A percentile compares a stretch with the other conserved stretches of the same genome.
Conservation (phyloP, 2,113 vertebrate species). For the Tichodroma muraria region DNA sequence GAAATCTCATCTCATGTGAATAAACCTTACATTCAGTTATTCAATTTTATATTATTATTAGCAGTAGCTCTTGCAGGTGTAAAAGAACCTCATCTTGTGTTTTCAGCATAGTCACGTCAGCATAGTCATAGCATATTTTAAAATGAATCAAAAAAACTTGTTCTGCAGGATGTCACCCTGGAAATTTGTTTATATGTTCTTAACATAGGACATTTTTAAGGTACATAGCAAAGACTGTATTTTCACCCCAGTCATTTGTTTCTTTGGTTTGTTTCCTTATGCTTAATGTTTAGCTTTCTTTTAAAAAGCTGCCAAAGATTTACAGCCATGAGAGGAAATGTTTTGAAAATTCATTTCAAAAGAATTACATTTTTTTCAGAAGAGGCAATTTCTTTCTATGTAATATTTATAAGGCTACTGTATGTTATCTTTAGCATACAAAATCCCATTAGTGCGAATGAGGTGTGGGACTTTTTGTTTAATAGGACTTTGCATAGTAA, state of each 20-base stretch:
- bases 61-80: not conserved
- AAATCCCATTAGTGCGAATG: constrained; percentile 37
- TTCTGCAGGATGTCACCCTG: not conserved
- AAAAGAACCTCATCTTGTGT: not conserved
- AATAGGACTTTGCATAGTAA: constrained; percentile 57
- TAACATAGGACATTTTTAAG: not conserved
- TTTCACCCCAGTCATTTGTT: not conserved
- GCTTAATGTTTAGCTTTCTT: not conserved
- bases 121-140: not conserved
- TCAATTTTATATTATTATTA: not conserved
- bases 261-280: not conserved
- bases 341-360: constrained; percentile 18
- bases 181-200: not conserved
- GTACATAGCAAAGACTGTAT: not conserved
- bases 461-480: constrained; percentile 57
- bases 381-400: not conserved
- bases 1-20: not conserved
- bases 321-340: not conserved
- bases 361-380: constrained; percentile 5
- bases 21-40: not conserved
- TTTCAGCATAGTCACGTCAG: not conserved
- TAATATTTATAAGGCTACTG: constrained; percentile 3
- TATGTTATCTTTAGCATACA: constrained; percentile 46
- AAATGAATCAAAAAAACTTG: not conserved
- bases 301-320: not conserved